These are phyloP conservation scores for Tetramorium bicarinatum DNA, from an alignment of 2,888 invertebrate species.

Conservation along the genomic window DNA sequence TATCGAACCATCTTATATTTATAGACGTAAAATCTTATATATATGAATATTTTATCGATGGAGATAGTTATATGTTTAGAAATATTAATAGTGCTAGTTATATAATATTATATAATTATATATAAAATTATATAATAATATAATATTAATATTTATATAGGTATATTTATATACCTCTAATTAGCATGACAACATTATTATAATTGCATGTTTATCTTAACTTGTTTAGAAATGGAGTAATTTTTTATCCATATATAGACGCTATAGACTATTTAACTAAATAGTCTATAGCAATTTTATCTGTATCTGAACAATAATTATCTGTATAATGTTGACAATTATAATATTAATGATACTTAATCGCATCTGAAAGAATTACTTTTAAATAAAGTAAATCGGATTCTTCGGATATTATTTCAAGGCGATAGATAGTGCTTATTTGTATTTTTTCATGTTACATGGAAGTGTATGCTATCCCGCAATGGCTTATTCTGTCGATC, in stretches of 20 bases:
- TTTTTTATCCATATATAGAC: neutral
- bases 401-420: constrained; percentile 4
- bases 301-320: too few relatives aligned
- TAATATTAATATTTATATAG: too few relatives aligned
- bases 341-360: neutral
- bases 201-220: constrained; percentile 29
- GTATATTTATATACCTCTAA: constrained; percentile 8
- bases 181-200: constrained; percentile 11
- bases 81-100: constrained; percentile 16
- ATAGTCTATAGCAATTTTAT: neutral
- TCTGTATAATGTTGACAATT: neutral
- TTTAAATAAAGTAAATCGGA: neutral
- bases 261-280: neutral
- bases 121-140: constrained; percentile 24
- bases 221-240: neutral
- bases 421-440: neutral
- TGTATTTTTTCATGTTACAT: constrained; percentile 18
- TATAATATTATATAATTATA: neutral
- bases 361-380: neutral
- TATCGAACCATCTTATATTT: neutral
- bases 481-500: constrained; percentile 3
- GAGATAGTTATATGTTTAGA: constrained; percentile 36
- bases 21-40: neutral
- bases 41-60: neutral
- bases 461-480: neutral